Percentiles rank a stretch among this genome's conserved stretches.
Conservation (phyloP, 1,140 invertebrate genomes). For the Nilaparvata lugens region DNA sequence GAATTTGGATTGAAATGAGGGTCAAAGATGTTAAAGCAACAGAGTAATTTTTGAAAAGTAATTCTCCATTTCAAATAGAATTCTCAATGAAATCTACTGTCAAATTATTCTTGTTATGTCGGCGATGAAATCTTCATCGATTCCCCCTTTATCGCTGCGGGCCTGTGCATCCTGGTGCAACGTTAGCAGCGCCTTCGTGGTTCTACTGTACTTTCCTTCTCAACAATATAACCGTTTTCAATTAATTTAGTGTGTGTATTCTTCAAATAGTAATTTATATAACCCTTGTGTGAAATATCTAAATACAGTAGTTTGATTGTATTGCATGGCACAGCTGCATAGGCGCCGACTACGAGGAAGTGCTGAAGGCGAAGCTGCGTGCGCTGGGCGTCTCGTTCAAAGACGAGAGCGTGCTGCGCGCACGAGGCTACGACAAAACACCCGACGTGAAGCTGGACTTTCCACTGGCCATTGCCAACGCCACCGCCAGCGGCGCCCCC, state of each 20-base stretch:
- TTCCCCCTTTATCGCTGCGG: no score
- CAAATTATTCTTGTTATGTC: no score
- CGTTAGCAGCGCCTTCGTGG: no score
- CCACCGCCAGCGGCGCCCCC: constrained; percentile 70
- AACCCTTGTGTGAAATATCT: not conserved
- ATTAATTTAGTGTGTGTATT: not conserved
- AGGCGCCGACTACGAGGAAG: constrained; percentile 66
- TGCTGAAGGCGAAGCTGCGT: constrained; percentile 48
- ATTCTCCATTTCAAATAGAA: no score
- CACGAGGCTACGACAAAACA: constrained; percentile 87
- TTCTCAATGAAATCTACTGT: no score
- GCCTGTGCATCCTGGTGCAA: no score
- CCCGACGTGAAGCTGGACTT: constrained; percentile 87
- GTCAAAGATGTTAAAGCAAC: no score
- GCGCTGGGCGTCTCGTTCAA: constrained; percentile 55
- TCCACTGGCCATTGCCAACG: constrained; percentile 76
- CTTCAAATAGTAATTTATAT: constrained; percentile 3
- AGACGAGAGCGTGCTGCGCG: constrained; percentile 71
- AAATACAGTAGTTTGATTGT: not conserved
- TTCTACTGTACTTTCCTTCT: no score
- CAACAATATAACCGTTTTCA: no score
- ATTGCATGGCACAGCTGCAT: constrained; percentile 36
- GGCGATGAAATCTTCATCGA: no score
- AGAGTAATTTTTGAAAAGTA: no score
- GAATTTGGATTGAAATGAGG: no score